These are phyloP conservation scores for Cheilosia grossa DNA, from an alignment of 2,888 invertebrate genomes.

Conservation along the genomic window DNA sequence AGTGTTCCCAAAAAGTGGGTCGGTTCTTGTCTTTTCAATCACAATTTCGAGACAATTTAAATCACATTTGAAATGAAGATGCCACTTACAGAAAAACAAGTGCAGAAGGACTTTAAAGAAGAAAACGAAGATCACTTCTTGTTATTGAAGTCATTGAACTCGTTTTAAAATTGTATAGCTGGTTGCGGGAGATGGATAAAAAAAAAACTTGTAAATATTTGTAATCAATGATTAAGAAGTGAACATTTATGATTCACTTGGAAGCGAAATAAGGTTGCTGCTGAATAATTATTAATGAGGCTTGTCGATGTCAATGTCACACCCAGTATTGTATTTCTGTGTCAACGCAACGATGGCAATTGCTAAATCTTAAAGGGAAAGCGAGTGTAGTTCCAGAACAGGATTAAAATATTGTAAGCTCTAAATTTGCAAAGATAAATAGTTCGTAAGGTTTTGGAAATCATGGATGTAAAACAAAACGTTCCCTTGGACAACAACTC, in stretches of 20 bases:
- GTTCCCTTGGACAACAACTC: too few relatives aligned
- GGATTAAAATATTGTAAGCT: too few relatives aligned
- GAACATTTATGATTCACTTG: constrained; percentile 25
- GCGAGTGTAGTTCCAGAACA: too few relatives aligned
- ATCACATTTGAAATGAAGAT: constrained; percentile 25
- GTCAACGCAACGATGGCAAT: background rate
- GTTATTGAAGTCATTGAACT: constrained; percentile 56
- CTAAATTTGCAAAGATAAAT: too few relatives aligned
- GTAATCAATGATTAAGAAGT: constrained; percentile 55
- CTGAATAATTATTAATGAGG: constrained; percentile 12
- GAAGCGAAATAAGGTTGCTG: constrained; percentile 59
- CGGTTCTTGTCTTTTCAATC: constrained; percentile 35
- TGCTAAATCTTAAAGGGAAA: too few relatives aligned
- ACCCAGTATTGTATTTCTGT: constrained; percentile 20
- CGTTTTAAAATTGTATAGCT: constrained; percentile 27
- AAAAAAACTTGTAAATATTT: constrained; percentile 15
- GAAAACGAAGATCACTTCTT: background rate
- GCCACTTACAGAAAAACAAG: constrained; percentile 24
- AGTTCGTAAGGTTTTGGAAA: too few relatives aligned
- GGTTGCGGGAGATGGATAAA: background rate
- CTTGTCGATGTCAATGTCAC: constrained; percentile 26
- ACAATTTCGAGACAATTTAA: constrained; percentile 43
- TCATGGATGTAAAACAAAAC: too few relatives aligned
- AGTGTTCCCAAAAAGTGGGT: constrained; percentile 57
- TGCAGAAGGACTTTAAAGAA: constrained; percentile 20